Base-by-base conservation (phyloP, 1,140 invertebrate species). In the Penaeus indicus region DNA sequence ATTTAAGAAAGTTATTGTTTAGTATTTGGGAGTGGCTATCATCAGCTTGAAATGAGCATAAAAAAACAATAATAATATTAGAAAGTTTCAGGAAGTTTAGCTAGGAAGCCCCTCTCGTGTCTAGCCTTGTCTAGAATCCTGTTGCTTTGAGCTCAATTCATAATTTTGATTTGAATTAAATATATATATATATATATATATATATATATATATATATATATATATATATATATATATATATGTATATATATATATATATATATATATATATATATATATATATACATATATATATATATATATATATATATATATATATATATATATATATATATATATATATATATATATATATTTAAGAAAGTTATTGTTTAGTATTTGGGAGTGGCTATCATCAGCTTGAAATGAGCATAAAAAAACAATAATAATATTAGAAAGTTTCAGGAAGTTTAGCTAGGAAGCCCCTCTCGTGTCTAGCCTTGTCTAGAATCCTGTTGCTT, bases 271-370 rank as follows among this genome's bases (percentile, higher is more conserved):
- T 69, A 69, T 22, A 22, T 69, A 1, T 22, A 69, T 69, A 69
- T 69, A 69, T 69, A 69, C 22, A 69, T 69, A 22, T 69, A 22
- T 69, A 22, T 69, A 8, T 69, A 22, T 69, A 69, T 69, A 69
- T 69, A 22, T 69, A 69, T 69, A 69, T 69, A 69, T 69, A 69
- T 69, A 69, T 69, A 69, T 69, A 69, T 69, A 69, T 69, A 69
- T 69, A 69, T 69, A 69, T 69, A 69, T 69, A 69, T 69, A 69
- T 69, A 69, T 69, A 69, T 69, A 69, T 69, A 67, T 67, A 67
- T 67, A 67, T 69, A 69, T 69, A 69, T 69, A 69, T 10, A 69
- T 69, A 69, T 18, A 69, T 0, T 8, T 4, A 25, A 69, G n/a
- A 69, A 25, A 5, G n/a, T 25, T 10, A 69, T 10, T 25, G 4